phyloP scores from a whole-genome alignment of 2,888 invertebrate genomes.

The Ophraella communa region DNA sequence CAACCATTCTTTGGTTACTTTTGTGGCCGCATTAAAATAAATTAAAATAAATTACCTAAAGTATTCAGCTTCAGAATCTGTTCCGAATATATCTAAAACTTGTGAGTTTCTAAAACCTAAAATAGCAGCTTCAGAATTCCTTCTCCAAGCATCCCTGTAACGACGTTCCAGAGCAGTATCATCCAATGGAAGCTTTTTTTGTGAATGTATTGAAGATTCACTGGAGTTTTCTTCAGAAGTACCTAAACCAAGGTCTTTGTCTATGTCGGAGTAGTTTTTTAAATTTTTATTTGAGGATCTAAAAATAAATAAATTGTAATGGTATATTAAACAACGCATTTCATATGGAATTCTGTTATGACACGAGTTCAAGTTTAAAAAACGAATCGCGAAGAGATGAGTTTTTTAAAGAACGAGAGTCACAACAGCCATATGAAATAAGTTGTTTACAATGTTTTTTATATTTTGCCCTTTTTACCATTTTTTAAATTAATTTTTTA shows the following conservation, averaged over 20 bases:
- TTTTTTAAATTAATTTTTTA: no score
- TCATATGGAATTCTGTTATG: no score
- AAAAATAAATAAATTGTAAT: neutral
- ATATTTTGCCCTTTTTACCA: no score
- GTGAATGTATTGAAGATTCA: conserved; percentile 79
- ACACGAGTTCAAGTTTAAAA: no score
- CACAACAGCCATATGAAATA: no score
- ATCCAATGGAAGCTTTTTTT: conserved; percentile 65
- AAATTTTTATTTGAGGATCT: conserved; percentile 57
- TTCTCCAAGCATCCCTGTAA: conserved; percentile 75
- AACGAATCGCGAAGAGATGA: no score
- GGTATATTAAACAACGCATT: no score
- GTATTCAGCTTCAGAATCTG: conserved; percentile 66
- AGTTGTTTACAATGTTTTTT: no score
- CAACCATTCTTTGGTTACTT: no score
- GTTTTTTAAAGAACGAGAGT: no score
- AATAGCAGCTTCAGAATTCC: conserved; percentile 63
- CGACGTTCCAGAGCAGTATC: conserved; percentile 66
- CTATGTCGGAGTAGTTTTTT: conserved; percentile 68
- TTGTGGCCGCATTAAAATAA: no score
- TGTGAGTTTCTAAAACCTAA: conserved; percentile 70
- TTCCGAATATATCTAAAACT: conserved; percentile 72
- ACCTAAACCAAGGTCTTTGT: conserved; percentile 81
- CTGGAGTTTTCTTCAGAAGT: conserved; percentile 87
- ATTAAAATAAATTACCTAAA: conserved; percentile 54